These are phyloP conservation scores for Coracias cyanogaster DNA, from an alignment of 2,797 vertebrate species.

Conservation along the genomic window DNA sequence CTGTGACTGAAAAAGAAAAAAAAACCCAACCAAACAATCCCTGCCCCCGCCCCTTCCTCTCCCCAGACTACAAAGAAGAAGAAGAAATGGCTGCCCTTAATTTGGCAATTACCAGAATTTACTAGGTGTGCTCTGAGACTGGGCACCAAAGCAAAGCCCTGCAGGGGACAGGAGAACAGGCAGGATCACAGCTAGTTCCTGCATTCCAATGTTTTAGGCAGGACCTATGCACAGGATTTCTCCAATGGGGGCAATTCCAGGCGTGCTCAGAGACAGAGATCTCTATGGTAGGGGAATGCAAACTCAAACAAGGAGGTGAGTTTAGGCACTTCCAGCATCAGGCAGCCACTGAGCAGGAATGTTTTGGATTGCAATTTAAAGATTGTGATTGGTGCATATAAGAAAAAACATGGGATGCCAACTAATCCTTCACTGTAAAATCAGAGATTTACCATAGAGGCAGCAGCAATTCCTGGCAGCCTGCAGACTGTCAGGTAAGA, in stretches of 20 bases:
- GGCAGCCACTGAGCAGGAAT: neutral
- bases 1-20: neutral
- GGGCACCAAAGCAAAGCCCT: neutral
- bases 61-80: neutral
- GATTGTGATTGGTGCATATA: fast-evolving
- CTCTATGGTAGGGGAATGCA: neutral
- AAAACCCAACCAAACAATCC: neutral
- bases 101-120: neutral
- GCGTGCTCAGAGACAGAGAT: neutral
- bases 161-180: neutral
- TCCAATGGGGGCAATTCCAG: constrained; percentile 35
- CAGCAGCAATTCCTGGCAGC: neutral
- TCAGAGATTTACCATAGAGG: neutral
- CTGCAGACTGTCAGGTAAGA: neutral
- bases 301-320: neutral
- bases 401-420: neutral
- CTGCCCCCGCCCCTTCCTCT: no score
- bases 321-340: neutral
- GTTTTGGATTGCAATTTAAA: neutral
- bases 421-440: neutral
- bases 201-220: constrained; percentile 15
- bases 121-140: neutral
- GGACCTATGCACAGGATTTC: neutral
- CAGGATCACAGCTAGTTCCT: neutral
- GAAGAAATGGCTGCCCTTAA: neutral